Conservation (phyloP, 2,888 invertebrate genomes). For the Dendrolimus houi region DNA sequence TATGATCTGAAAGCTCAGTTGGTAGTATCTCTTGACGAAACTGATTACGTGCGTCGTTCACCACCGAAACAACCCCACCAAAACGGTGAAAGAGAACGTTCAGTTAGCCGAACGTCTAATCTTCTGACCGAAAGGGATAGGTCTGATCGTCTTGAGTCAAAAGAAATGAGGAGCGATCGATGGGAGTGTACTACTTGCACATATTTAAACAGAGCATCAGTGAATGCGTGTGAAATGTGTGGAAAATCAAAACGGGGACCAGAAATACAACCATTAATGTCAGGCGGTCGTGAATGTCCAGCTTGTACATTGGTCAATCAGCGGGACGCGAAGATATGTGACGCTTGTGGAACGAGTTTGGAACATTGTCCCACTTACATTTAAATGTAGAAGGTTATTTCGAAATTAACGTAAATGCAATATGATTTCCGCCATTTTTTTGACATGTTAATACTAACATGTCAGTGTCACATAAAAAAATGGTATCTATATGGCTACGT, state of each 20-base stretch:
- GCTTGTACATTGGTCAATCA: slow-evolving; percentile 86
- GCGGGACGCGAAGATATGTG: slow-evolving; percentile 78
- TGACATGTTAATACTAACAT: too few species aligned
- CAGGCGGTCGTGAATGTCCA: slow-evolving; percentile 85
- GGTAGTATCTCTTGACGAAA: slow-evolving; percentile 59
- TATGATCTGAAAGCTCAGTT: slow-evolving; percentile 62
- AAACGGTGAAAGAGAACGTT: slow-evolving; percentile 32
- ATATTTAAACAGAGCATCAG: slow-evolving; percentile 73
- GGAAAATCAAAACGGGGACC: slow-evolving; percentile 79
- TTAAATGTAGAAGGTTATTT: slow-evolving; percentile 26
- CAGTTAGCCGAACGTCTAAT: slow-evolving; percentile 21
- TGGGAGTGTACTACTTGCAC: slow-evolving; percentile 87
- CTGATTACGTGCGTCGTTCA: slow-evolving; percentile 37
- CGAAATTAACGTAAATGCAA: background rate
- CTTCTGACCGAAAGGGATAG: slow-evolving; percentile 17
- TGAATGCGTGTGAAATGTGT: slow-evolving; percentile 85
- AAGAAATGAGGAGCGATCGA: slow-evolving; percentile 29
- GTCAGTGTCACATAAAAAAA: too few species aligned
- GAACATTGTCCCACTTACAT: slow-evolving; percentile 87
- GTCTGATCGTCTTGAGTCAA: slow-evolving; percentile 8
- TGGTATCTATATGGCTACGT: too few species aligned
- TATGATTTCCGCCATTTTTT: too few species aligned
- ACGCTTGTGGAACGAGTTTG: slow-evolving; percentile 81
- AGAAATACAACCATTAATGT: slow-evolving; percentile 79
- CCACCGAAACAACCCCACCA: slow-evolving; percentile 27